Base-by-base conservation (phyloP, 92 coral and sea anemone species). In the Phymanthus crucifer region DNA sequence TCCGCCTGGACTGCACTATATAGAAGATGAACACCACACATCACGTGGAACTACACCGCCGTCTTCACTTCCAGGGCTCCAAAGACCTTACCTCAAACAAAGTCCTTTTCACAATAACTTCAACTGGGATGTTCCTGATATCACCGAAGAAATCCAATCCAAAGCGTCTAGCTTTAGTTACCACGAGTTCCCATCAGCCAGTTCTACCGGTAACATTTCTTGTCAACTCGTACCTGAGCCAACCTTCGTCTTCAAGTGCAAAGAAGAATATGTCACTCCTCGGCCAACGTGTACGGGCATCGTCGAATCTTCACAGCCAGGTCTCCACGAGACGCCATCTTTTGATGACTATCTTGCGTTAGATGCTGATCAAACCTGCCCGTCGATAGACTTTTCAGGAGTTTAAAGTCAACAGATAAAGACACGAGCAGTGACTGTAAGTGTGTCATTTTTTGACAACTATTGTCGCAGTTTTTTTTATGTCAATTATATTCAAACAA, bases 291-390 rank as follows among this genome's bases (percentile, higher is more conserved):
- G 94, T 40, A 80, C 82, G 14, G 66, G 78, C 36, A 83, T 76
- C 52, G 80, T 27, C 7, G 64, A 72, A 24, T 76, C 84, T 9
- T 77, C 89, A 7, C 79, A 73, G 57, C 66, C 92, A 24, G 76
- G 80, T 33, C 26, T 93, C 23, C 94, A 91, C 32, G 97, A 93
- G 74, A 90, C 97, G n/a, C 97, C 98, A 2, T 88, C 99, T 3
- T 91, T 96, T 75, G 99, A 96, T 19, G 99, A 96, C 33, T 96
- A 96, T 45, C 76, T 96, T 40, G 96, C 97, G 6, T 86, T 93
- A 35, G 99, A 96, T 45, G 98, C 98, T 9, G 99, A 96, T 66
- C 99, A 96, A 73, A 96, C 99, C 1, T 96, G 99, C 31, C 99
- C 99, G 3, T 96, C 99, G 1, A 85, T 96, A 32, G 99, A 96